Evolutionary conservation across 1,140 invertebrate genomes (phyloP).

Genomic region (Trinorchestia longiramus): DNA sequence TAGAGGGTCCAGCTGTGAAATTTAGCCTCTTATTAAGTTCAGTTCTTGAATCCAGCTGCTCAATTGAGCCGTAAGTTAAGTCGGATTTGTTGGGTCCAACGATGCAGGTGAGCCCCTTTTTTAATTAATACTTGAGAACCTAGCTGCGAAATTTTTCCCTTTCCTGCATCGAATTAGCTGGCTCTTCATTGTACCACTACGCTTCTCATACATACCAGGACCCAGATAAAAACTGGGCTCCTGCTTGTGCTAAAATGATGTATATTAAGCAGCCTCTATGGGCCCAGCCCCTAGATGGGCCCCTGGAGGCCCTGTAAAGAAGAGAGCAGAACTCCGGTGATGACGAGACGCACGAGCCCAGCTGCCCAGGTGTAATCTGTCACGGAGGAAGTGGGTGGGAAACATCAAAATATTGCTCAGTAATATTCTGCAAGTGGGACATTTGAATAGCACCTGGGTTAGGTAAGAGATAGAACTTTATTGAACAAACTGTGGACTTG

Average conservation of each 20-base stretch:
- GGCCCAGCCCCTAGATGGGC: too few species aligned
- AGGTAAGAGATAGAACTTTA: too few species aligned
- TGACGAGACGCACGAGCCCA: not conserved
- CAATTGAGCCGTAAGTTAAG: too few species aligned
- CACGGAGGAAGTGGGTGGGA: not conserved
- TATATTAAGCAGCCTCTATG: not conserved
- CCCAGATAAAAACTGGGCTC: not conserved
- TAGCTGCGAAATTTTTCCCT: not conserved
- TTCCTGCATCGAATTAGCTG: not conserved
- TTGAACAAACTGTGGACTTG: too few species aligned
- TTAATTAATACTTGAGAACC: not conserved
- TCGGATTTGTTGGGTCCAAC: too few species aligned
- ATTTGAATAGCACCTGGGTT: too few species aligned
- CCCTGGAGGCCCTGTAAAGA: not conserved
- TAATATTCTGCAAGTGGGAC: too few species aligned
- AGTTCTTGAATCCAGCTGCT: not conserved
- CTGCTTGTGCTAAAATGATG: not conserved
- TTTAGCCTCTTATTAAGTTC: not conserved
- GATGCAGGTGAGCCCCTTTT: too few species aligned
- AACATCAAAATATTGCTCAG: too few species aligned
- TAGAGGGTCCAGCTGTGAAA: not conserved
- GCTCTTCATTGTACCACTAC: not conserved
- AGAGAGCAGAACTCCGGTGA: not conserved
- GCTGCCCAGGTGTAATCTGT: not conserved
- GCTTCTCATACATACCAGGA: not conserved